Evolutionary conservation across 2,113 vertebrate species (phyloP), one percentile per base, ranked within the genome.

Genomic region (Perccottus glenii): DNA sequence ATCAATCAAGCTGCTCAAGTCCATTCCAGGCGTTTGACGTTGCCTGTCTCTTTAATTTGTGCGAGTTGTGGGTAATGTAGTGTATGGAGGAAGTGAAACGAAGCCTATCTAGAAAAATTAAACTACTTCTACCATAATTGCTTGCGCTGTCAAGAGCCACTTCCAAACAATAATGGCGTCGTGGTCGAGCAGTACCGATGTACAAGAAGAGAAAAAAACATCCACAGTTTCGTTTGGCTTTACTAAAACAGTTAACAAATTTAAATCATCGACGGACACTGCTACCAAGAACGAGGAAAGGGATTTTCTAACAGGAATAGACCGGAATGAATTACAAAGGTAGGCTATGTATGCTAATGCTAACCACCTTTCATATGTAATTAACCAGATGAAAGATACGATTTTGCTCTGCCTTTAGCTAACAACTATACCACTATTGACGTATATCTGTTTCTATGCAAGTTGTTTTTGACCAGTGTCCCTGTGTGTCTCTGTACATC

Each of bases 191-290:
- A 11, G 14, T 33, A 9, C 32, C 35, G 70, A 57, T 48, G 76
- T 76, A 0, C 71, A 78, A 4, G 77, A 27, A 8, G 86, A 88
- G 40, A 89, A 19, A 51, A 94, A 91, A 80, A 9, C 70, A 0
- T 64, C 63, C 0, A 75, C 86, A 0, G 82, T 95, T 38, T 95
- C 94, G 4, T 95, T 95, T 72, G 91, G 93, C 27, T 95, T 95
- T 51, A 92, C 87, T 12, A 94, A 94, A 79, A 93, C 88, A 2
- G 59, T 90, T 0, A 90, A 4, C 15, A 93, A 90, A 67, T 85
- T 84, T 6, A 93, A 93, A 75, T 27, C 58, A 1, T 5, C 73
- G 2, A 45, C 45, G 0, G 80, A 83, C 9, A 66, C 49, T 14
- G 16, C 36, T 38, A 11, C 15, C 0, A 74, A 77, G 57, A 60